Conservation (phyloP, 2,113 vertebrate genomes). For the Muntiacus muntjak region DNA sequence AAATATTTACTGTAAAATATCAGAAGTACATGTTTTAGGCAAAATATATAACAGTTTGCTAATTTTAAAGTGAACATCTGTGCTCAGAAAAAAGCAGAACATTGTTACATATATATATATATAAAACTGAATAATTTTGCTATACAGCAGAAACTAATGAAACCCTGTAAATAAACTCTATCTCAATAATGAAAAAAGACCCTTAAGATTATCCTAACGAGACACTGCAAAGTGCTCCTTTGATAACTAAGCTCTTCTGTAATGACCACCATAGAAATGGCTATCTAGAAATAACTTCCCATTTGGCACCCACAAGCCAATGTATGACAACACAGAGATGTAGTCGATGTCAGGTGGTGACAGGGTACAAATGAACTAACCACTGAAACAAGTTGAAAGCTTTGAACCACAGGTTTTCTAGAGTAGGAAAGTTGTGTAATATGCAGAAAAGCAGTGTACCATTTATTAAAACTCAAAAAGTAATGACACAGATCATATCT, state of each 20-base stretch:
- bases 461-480: neutral
- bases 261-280: neutral
- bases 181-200: neutral
- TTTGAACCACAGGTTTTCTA: neutral
- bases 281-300: neutral
- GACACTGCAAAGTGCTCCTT: neutral
- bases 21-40: neutral
- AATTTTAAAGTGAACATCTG: neutral
- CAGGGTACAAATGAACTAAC: neutral
- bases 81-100: neutral
- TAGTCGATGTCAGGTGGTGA: neutral
- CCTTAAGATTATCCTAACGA: neutral
- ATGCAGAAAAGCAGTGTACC: neutral
- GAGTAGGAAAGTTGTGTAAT: neutral
- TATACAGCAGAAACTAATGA: neutral
- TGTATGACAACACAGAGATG: fast-evolving
- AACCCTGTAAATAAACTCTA: neutral
- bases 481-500: neutral
- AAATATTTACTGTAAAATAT: neutral
- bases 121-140: neutral
- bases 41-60: neutral
- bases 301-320: neutral
- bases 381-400: neutral
- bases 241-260: neutral
- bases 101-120: neutral